Evolutionary conservation across 2,797 vertebrate species (phyloP).

Genomic region (Amniataba percoides): DNA sequence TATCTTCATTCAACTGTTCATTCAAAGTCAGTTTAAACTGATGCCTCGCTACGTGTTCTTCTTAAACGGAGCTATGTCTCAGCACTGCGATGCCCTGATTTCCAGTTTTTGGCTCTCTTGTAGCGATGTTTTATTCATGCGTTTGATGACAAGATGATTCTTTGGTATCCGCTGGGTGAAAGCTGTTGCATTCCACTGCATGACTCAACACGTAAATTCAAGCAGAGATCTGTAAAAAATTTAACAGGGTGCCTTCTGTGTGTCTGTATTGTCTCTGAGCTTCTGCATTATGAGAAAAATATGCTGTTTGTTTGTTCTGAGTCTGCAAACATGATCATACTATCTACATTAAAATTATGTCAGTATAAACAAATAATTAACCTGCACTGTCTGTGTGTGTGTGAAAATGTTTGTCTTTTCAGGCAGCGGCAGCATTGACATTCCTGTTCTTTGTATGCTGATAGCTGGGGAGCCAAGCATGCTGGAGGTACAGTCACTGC

Average conservation of each 20-base stretch:
- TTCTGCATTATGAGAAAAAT: neutral
- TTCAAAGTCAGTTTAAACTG: too few species aligned
- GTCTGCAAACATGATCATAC: neutral
- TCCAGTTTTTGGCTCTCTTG: slow-evolving; percentile 13
- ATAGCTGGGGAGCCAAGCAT: slow-evolving; percentile 87
- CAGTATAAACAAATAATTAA: neutral
- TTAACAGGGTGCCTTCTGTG: neutral
- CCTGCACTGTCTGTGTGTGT: neutral
- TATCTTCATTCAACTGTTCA: too few species aligned
- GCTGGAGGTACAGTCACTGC: slow-evolving; percentile 84
- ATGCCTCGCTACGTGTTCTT: neutral
- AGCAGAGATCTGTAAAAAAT: slow-evolving; percentile 23
- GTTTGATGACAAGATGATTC: neutral
- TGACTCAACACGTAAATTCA: slow-evolving; percentile 58
- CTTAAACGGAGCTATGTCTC: neutral
- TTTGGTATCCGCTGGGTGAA: slow-evolving; percentile 35
- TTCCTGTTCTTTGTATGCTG: slow-evolving; percentile 92
- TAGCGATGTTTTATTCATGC: neutral
- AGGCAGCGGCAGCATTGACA: slow-evolving; percentile 92
- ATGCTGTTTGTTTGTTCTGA: neutral
- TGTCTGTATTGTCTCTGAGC: neutral
- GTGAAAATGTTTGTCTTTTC: slow-evolving; percentile 28
- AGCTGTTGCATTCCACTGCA: slow-evolving; percentile 45
- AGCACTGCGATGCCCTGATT: neutral
- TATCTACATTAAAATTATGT: neutral